These are phyloP conservation scores for Physella acuta DNA, from an alignment of 1,140 invertebrate genomes.

Conservation along the genomic window DNA sequence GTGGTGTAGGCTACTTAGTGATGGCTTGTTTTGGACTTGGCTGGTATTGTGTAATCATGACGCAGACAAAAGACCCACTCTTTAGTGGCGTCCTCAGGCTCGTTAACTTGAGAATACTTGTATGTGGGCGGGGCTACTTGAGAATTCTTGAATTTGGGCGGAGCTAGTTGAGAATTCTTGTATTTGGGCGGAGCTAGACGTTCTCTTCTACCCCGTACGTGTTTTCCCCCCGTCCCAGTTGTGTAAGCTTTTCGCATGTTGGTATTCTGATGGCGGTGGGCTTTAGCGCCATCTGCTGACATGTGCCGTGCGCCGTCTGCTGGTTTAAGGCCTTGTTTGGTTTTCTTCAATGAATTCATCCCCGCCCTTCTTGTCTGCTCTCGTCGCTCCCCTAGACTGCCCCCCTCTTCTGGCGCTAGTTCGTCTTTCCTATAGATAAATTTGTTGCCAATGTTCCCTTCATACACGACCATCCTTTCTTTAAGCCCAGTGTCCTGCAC, in stretches of 20 bases:
- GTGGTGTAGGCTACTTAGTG: background rate
- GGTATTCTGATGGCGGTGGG: background rate
- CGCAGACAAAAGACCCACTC: slow-evolving; percentile 20
- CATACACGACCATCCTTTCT: slow-evolving; percentile 20
- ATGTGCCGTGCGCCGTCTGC: background rate
- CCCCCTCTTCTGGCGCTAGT: background rate
- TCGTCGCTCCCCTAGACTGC: too few species aligned
- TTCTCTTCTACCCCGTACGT: background rate
- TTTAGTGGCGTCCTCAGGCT: background rate
- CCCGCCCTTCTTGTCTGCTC: background rate
- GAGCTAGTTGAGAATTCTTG: background rate
- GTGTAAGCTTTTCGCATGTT: slow-evolving; percentile 6
- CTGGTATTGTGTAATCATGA: slow-evolving; percentile 13
- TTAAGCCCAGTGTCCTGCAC: background rate
- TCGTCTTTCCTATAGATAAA: slow-evolving; percentile 26
- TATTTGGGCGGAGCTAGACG: background rate
- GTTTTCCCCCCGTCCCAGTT: background rate
- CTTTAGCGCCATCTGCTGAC: too few species aligned
- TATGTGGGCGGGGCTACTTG: background rate
- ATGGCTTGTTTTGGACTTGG: background rate
- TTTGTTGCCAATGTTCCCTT: slow-evolving; percentile 22
- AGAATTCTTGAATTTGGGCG: background rate
- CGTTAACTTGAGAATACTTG: background rate
- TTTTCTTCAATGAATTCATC: background rate
- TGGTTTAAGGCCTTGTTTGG: background rate